Base-by-base conservation (phyloP, 1,140 invertebrate species). In the Formica exsecta region DNA sequence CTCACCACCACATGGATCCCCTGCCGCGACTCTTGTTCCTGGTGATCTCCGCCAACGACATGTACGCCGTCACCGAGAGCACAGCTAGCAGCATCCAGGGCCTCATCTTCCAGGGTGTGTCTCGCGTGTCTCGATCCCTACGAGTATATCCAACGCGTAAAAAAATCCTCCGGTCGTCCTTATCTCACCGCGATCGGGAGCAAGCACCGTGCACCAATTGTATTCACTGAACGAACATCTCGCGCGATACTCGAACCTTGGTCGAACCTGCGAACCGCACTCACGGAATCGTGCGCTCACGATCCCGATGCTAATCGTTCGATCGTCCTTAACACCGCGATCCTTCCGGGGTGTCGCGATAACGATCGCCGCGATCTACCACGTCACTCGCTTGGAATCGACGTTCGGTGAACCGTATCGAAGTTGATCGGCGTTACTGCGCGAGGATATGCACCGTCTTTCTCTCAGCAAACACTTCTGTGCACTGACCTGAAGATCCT, bases 1-100 rank as follows among this genome's bases (percentile, higher is more conserved):
- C 96, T 88, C 93, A 96, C 96, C 96, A 96, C 96, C 96, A 96
- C 96, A 96, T 96, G 66, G 96, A 96, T 91, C 96, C 96, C 85
- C 95, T 93, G 65, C 96, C 95, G 16, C 95, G 92, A 85, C 96
- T 96, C 87, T 96, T 96, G 92, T 94, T 96, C 88, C 94, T 94
- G 76, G 85, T 91, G 75, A 94, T 92, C 48, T 95, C 94, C 38
- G 93, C 92, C 36, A 92, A 89, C n/a, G 92, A 86, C 19, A 88
- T 86, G 57, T 94, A 90, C 22, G 93, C 83, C 59, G 92, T 93
- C 22, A 94, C 92, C 86, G 89, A 92, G 3, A 95, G 87, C 38
- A 93, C 91, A 57, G 90, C 91, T 32, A 95, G 61, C 68, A 95
- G 73, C 87, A 95, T 80, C 94, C 93, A 95, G 70, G 93, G 87